Evolutionary conservation across 2,888 invertebrate species (phyloP), one percentile per base, ranked within the genome.

Genomic region (Drosophila prostipennis): DNA sequence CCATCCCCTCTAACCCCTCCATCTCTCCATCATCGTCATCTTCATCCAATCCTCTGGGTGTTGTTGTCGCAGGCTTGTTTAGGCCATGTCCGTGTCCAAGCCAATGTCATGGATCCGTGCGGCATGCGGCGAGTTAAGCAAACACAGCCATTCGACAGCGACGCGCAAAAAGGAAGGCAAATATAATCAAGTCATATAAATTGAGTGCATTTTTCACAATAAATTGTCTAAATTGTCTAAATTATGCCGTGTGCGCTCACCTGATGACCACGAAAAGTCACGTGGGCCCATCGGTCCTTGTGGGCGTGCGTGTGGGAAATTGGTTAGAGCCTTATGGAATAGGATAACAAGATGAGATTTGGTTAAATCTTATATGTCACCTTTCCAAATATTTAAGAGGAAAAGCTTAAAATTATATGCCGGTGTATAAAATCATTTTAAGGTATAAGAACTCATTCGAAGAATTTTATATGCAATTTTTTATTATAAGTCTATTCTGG

Each of bases 131-230:
- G 58, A 67, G 56, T 79, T 84, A 64, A 83, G 87, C 81, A 82
- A 82, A 82, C 76, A 82, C 43, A 75, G 75, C 69, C 61, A 60
- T 51, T 55, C 55, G 55, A 46, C 45, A 54, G 61, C 48, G 46
- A 48, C 43, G 29, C 36, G 39, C 39, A 42, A 59, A 59, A 72
- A 55, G 48, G 70, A 56, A 81, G 70, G 70, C 80, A 78, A 81
- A 77, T 87, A 87, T 84, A 84, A 84, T 84, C 83, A 84, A 84
- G 83, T 84, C 85, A 82, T 87, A 84, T 87, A 87, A 84, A 84
- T 84, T 82, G 85, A 82, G 74, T 85, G 72, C 78, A 84, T 84
- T 87, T 87, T 82, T 84, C 83, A 84, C 74, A 81, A 87, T 85
- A 87, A 85, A 79, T 76, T 76, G 83, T 83, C 79, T 76, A 87